A percentile compares a stretch with the other conserved stretches of the same genome.
These are phyloP conservation scores for Albula glossodonta DNA, from an alignment of 2,113 vertebrate species.

Conservation along the genomic window DNA sequence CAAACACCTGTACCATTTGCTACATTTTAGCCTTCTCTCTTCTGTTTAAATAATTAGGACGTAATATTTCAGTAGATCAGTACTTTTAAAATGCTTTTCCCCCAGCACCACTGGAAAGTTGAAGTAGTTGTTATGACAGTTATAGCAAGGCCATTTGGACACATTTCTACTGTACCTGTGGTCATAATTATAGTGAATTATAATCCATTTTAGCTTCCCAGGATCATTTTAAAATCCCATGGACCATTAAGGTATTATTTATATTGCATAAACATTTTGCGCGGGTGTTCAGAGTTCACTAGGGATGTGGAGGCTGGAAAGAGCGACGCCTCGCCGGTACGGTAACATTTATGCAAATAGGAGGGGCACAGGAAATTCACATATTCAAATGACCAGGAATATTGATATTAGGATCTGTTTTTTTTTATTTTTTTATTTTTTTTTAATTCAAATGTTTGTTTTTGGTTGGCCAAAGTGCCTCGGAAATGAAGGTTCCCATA, in stretches of 20 bases:
- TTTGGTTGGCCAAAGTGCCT: background rate
- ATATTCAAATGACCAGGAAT: background rate
- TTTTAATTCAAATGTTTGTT: background rate
- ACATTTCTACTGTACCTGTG: background rate
- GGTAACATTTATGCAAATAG: background rate
- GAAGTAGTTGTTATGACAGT: background rate
- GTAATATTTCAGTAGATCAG: background rate
- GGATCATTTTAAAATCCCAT: conserved; percentile 2
- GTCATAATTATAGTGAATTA: conserved; percentile 1
- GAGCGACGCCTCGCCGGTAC: background rate
- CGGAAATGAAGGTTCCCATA: background rate
- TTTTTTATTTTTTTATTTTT: background rate
- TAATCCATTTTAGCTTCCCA: background rate
- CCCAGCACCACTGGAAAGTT: background rate
- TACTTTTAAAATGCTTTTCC: background rate
- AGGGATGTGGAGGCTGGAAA: background rate
- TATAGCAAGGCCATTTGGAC: background rate
- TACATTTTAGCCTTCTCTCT: background rate
- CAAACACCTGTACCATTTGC: background rate
- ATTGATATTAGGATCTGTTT: background rate
- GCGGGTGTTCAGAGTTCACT: background rate
- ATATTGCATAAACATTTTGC: background rate
- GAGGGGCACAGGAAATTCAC: background rate
- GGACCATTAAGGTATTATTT: conserved; percentile 7
- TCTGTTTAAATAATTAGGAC: background rate